Evolutionary conservation across 2,797 vertebrate genomes (phyloP), one percentile per base, ranked within the genome.

Genomic region (Ispidina lecontei): DNA sequence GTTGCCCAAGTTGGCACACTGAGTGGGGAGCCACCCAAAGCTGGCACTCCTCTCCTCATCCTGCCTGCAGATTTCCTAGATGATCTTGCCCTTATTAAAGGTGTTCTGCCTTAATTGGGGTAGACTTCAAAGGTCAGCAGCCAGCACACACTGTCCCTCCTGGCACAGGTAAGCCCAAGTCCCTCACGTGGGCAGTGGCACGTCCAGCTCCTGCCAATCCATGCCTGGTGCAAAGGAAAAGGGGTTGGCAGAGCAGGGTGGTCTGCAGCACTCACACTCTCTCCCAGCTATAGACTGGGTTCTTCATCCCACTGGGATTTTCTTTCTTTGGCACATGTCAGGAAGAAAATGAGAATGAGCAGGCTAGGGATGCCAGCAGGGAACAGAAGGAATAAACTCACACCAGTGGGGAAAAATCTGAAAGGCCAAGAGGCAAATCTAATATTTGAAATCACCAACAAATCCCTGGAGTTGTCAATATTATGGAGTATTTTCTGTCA

Each of bases 61-160:
- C 72, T 86, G 67, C 74, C 56, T 78, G 47, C 37, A 63, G 43
- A 71, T 59, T 58, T 90, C 59, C 22, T 62, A 73, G 65, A 78
- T 15, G 20, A 67, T 77, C 58, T 64, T 54, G 31, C 23, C 51
- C 33, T 71, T 55, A 75, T 55, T 72, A 70, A 80, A 46, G 49
- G 26, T 22, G 51, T 21, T 41, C 49, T 55, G 63, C 62, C 79
- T 82, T 93, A 28, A 72, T 13, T 49, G 68, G 55, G 54, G 59
- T 14, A 52, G 69, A 80, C 80, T 91, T 94, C 90, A 84, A 95
- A 93, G 51, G 46, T 23, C 19, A 55, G 59, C 51, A 84, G 69
- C 26, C 16, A 5, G 51, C 3, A 3, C 44, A 52, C 0, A 0
- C 28, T 46, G 31, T 64, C 64, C 62, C 54, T 79, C 37, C 52